These are phyloP conservation scores for Lophotis ruficrista DNA, from an alignment of 2,113 vertebrate genomes.

Conservation along the genomic window DNA sequence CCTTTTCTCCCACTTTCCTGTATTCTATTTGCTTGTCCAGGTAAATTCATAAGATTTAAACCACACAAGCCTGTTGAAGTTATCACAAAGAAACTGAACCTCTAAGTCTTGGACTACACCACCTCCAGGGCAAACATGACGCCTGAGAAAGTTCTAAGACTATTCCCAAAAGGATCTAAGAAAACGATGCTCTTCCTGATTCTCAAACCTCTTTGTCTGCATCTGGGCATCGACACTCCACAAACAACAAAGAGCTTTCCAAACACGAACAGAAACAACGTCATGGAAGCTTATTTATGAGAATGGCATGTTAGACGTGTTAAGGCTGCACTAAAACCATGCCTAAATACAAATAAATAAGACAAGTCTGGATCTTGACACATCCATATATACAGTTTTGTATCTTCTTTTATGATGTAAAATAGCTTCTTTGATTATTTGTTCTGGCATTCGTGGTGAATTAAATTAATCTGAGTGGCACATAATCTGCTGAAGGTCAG, in stretches of 20 bases:
- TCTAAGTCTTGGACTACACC: neutral
- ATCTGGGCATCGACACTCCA: neutral
- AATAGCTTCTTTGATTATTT: neutral
- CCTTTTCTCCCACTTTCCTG: neutral
- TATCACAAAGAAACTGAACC: neutral
- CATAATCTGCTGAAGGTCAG: neutral
- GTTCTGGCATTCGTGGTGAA: fast-evolving
- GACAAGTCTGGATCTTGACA: neutral
- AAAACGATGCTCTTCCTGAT: fast-evolving
- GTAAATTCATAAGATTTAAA: neutral
- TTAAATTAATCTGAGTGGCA: neutral
- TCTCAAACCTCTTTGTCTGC: neutral
- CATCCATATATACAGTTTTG: neutral
- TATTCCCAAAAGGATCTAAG: neutral
- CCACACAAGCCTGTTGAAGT: neutral
- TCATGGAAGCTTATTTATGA: neutral
- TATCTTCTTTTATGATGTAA: neutral
- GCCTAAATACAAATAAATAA: neutral
- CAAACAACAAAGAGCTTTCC: neutral
- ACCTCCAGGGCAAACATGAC: neutral
- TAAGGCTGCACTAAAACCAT: neutral
- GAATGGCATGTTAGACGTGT: neutral
- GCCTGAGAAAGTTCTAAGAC: neutral
- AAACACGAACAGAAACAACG: neutral
- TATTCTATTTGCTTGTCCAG: neutral